These are phyloP conservation scores for Procavia capensis DNA, from an alignment of 2,113 vertebrate genomes.

Conservation along the genomic window DNA sequence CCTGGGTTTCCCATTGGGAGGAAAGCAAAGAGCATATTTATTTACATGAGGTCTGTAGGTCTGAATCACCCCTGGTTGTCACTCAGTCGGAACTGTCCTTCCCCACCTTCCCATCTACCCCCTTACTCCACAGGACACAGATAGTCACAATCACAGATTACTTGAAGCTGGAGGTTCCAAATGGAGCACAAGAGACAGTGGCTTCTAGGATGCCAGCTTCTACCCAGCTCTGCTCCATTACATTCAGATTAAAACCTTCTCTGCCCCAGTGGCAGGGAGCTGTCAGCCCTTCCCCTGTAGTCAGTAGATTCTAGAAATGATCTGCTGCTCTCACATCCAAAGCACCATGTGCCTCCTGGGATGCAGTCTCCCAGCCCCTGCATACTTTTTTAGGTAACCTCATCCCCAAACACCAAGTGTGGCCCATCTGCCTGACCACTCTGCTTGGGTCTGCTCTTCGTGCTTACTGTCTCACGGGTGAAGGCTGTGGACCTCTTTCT, in stretches of 20 bases:
- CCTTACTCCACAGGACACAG: neutral
- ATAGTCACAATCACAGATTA: neutral
- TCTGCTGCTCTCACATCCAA: neutral
- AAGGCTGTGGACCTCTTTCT: neutral
- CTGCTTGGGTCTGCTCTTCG: neutral
- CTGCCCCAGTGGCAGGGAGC: neutral
- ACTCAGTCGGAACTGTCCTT: constrained; percentile 4
- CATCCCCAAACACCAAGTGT: accelerated
- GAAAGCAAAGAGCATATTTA: constrained; percentile 21
- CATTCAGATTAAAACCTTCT: neutral
- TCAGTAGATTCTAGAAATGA: neutral
- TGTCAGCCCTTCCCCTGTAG: neutral
- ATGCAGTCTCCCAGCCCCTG: neutral
- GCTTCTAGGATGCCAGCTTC: neutral
- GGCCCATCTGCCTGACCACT: neutral
- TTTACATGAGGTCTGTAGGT: neutral
- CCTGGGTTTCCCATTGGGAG: neutral
- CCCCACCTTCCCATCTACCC: no score
- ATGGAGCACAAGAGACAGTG: neutral
- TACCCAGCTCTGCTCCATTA: neutral
- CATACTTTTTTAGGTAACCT: neutral
- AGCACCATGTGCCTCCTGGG: neutral
- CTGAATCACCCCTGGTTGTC: neutral
- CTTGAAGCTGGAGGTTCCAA: neutral
- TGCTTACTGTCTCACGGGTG: neutral